phyloP scores from a whole-genome alignment of 1,140 invertebrate species.

The Proales similis region DNA sequence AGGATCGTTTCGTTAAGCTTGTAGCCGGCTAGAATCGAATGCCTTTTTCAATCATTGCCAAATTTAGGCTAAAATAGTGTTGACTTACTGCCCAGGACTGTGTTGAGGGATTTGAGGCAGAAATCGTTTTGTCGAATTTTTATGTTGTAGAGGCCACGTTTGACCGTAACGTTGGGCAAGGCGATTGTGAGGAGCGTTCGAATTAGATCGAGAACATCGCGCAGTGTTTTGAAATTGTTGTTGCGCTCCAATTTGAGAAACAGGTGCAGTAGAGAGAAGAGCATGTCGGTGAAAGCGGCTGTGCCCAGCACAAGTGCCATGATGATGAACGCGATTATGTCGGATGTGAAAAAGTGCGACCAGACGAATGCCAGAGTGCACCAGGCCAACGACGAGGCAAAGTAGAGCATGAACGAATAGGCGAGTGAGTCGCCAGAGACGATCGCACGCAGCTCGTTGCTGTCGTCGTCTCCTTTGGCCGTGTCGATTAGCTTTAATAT shows the following conservation, averaged over 20 bases:
- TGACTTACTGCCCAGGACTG: neutral
- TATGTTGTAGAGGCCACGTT: constrained; percentile 15
- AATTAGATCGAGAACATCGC: neutral
- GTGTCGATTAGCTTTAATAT: constrained; percentile 12
- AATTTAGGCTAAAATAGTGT: no score
- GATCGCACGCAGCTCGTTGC: neutral
- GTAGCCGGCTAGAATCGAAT: no score
- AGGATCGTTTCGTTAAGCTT: neutral
- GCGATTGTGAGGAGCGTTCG: neutral
- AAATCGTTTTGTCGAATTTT: constrained; percentile 1
- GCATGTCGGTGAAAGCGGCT: constrained; percentile 5
- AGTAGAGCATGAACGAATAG: neutral
- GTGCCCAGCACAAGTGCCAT: constrained; percentile 8
- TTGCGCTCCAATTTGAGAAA: neutral
- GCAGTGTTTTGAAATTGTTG: neutral
- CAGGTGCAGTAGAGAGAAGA: constrained; percentile 3
- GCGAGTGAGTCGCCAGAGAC: neutral
- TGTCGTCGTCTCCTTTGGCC: constrained; percentile 2
- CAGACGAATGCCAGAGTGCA: constrained; percentile 18
- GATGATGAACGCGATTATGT: constrained; percentile 14
- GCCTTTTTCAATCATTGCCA: no score
- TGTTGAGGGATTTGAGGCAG: constrained; percentile 11
- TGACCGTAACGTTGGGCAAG: constrained; percentile 19
- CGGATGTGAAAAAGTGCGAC: constrained; percentile 29
- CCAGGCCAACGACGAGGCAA: constrained; percentile 5